Conservation (phyloP, 1,140 invertebrate genomes). For the Adelges cooleyi region DNA sequence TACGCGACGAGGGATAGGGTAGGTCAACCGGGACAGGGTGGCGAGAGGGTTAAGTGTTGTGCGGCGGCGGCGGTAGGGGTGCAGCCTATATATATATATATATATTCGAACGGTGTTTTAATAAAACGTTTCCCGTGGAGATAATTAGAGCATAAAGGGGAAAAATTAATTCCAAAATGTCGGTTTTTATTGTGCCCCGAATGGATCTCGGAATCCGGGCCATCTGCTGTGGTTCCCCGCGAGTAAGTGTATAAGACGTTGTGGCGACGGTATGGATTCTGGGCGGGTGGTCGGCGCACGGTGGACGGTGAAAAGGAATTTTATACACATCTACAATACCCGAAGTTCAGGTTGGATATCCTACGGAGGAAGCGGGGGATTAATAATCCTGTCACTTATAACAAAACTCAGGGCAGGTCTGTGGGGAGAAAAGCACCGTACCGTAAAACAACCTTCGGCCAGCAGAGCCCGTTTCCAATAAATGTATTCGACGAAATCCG, state of each 20-base stretch:
- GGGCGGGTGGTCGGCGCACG: too few relatives aligned
- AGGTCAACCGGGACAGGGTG: too few relatives aligned
- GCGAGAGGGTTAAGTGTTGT: too few relatives aligned
- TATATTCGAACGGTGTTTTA: not conserved
- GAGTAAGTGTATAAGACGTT: too few relatives aligned
- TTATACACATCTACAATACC: constrained; percentile 22
- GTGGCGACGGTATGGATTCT: too few relatives aligned
- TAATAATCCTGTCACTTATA: constrained; percentile 23
- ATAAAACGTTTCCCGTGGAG: constrained; percentile 1
- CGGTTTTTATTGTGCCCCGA: constrained; percentile 20
- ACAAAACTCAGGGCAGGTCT: not conserved
- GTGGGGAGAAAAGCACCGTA: not conserved
- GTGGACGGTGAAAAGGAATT: not conserved
- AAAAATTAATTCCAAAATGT: constrained; percentile 23
- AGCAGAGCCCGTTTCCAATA: not conserved
- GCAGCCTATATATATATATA: not conserved
- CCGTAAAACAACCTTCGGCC: not conserved
- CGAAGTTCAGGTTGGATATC: not conserved
- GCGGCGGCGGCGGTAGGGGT: not conserved
- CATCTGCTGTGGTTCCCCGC: constrained; percentile 22
- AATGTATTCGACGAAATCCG: too few relatives aligned
- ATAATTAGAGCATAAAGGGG: not conserved
- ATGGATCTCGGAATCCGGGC: constrained; percentile 1
- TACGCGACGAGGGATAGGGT: too few relatives aligned
- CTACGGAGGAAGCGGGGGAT: not conserved